Percentiles rank a stretch among this genome's conserved stretches.
phyloP scores from a whole-genome alignment of 2,113 vertebrate species.

The Prionailurus bengalensis region DNA sequence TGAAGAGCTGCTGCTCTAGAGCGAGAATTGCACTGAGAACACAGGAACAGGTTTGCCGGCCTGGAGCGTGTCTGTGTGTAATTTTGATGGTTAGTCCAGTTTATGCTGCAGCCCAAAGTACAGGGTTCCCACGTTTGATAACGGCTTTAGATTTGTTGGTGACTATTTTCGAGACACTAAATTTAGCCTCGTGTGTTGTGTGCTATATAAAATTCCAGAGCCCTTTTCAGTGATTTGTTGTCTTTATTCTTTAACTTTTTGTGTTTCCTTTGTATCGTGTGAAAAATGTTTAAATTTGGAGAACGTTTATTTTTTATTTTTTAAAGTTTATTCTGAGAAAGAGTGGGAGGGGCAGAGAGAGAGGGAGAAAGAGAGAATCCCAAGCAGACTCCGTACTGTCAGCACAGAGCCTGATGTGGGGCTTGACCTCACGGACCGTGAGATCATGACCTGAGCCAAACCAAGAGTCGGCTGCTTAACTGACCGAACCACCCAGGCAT shows the following conservation, averaged over 20 bases:
- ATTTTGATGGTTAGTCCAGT: neutral
- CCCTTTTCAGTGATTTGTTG: neutral
- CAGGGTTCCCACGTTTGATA: neutral
- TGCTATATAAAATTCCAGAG: neutral
- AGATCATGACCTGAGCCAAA: too few species aligned
- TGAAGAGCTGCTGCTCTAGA: neutral
- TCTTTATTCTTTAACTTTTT: neutral
- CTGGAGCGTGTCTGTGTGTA: neutral
- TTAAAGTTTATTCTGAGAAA: too few species aligned
- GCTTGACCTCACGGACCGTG: too few species aligned
- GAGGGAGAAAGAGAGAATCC: too few species aligned
- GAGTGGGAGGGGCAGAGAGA: too few species aligned
- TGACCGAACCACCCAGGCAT: too few species aligned
- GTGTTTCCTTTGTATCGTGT: neutral
- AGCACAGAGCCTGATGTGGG: too few species aligned
- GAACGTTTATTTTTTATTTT: neutral
- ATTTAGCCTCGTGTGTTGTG: conserved; percentile 4
- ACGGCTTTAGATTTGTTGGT: neutral
- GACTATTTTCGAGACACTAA: conserved; percentile 36
- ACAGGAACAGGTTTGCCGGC: neutral
- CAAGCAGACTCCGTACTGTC: too few species aligned
- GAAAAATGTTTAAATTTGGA: conserved; percentile 5
- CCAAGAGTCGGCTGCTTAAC: too few species aligned
- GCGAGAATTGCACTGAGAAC: neutral
- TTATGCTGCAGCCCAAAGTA: neutral